These are phyloP conservation scores for Falco concolor DNA, from an alignment of 2,797 vertebrate species.

Conservation along the genomic window DNA sequence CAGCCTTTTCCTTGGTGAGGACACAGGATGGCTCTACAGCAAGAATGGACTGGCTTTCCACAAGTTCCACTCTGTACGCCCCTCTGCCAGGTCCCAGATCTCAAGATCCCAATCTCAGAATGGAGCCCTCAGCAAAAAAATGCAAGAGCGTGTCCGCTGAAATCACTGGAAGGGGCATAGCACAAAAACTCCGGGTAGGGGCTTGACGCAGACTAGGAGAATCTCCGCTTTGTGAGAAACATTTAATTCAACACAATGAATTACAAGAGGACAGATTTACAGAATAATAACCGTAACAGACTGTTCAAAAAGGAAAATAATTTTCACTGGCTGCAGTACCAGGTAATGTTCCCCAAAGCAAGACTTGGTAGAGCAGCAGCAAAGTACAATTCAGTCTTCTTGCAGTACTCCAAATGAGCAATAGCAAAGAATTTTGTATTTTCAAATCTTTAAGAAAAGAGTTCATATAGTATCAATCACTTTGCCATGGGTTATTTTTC, in stretches of 20 bases:
- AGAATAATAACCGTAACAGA: conserved; percentile 24
- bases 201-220: background rate
- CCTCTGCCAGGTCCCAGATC: background rate
- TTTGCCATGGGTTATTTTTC: conserved; percentile 3
- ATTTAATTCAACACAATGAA: conserved; percentile 60
- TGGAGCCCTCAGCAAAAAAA: background rate
- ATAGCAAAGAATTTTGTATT: background rate
- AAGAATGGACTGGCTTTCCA: background rate
- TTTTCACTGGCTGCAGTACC: background rate
- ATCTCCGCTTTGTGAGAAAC: conserved; percentile 41
- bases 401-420: conserved; percentile 31
- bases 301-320: conserved; percentile 35
- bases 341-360: background rate
- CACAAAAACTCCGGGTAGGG: background rate
- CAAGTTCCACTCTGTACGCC: background rate
- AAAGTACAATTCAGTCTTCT: conserved; percentile 9
- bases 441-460: background rate
- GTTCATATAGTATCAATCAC: background rate
- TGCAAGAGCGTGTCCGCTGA: background rate
- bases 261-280: conserved; percentile 58
- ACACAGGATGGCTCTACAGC: background rate
- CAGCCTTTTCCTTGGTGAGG: background rate
- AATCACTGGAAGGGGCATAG: background rate
- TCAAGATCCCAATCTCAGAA: background rate
- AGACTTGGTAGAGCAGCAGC: background rate